Evolutionary conservation across 2,797 vertebrate genomes (phyloP).

Genomic region (Alcedo atthis): DNA sequence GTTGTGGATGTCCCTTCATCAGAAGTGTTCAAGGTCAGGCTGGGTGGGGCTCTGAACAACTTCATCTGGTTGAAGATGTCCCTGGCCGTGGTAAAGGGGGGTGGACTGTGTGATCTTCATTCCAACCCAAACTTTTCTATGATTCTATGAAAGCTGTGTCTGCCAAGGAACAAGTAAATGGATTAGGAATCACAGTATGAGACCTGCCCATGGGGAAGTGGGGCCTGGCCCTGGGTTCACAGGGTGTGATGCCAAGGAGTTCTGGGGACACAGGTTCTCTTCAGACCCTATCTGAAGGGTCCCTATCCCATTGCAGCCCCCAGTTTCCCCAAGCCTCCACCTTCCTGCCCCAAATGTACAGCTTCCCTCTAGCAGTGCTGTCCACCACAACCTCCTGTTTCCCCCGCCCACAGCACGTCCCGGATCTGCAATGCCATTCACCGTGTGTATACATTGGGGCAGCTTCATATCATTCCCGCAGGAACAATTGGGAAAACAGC

Average conservation of each 20-base stretch:
- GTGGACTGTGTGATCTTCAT: neutral
- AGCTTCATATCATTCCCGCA: neutral
- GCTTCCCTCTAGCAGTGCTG: neutral
- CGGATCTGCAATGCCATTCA: neutral
- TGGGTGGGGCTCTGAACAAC: neutral
- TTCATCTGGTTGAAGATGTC: neutral
- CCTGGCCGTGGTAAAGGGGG: neutral
- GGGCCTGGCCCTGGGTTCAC: neutral
- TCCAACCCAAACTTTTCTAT: neutral
- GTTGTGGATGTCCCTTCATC: neutral
- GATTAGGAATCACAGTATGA: neutral
- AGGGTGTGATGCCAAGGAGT: neutral
- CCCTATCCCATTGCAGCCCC: neutral
- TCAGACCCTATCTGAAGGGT: neutral
- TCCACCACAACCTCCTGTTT: neutral
- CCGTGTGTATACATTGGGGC: neutral
- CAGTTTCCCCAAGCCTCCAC: neutral
- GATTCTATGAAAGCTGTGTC: neutral
- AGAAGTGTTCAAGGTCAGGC: neutral
- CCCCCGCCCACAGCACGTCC: neutral
- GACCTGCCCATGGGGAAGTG: neutral
- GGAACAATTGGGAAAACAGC: neutral
- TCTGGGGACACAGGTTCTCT: neutral
- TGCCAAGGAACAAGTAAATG: neutral
- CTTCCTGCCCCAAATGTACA: neutral